A percentile compares a stretch with the other conserved stretches of the same genome.
Conservation (phyloP, 1,140 invertebrate species). For the Drosophila pandora region DNA sequence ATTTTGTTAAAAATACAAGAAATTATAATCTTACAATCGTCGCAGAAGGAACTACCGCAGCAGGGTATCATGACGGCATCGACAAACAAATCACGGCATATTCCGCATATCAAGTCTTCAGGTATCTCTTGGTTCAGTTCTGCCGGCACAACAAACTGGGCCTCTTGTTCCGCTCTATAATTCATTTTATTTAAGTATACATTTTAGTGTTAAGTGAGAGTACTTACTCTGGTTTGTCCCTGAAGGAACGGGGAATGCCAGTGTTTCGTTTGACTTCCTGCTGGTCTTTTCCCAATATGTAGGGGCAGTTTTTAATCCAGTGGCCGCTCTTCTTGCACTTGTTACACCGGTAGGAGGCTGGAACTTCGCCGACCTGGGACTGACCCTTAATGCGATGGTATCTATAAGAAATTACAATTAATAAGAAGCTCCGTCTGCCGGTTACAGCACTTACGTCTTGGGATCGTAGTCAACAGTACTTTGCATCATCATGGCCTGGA, state of each 20-base stretch:
- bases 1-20: not conserved
- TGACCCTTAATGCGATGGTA: constrained; percentile 94
- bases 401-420: constrained; percentile 84
- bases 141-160: constrained; percentile 45
- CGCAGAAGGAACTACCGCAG: constrained; percentile 98
- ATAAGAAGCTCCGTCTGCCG: not conserved
- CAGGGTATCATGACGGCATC: constrained; percentile 99
- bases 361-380: constrained; percentile 94
- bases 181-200: constrained; percentile 1
- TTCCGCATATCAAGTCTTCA: constrained; percentile 94
- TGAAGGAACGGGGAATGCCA: constrained; percentile 98
- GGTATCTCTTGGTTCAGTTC: constrained; percentile 88
- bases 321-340: constrained; percentile 96
- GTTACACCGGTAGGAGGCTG: constrained; percentile 95
- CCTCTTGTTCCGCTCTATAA: constrained; percentile 51
- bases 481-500: constrained; percentile 98
- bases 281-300: constrained; percentile 84
- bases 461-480: constrained; percentile 98
- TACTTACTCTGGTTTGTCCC: constrained; percentile 86
- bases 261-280: constrained; percentile 96
- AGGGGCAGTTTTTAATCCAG: constrained; percentile 97
- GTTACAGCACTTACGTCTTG: constrained; percentile 90
- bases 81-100: constrained; percentile 96
- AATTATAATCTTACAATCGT: constrained; percentile 92
- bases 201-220: not conserved